Percentiles rank a stretch among this genome's conserved stretches.
Conservation (phyloP, 2,797 vertebrate species). For the Podarcis siculus region DNA sequence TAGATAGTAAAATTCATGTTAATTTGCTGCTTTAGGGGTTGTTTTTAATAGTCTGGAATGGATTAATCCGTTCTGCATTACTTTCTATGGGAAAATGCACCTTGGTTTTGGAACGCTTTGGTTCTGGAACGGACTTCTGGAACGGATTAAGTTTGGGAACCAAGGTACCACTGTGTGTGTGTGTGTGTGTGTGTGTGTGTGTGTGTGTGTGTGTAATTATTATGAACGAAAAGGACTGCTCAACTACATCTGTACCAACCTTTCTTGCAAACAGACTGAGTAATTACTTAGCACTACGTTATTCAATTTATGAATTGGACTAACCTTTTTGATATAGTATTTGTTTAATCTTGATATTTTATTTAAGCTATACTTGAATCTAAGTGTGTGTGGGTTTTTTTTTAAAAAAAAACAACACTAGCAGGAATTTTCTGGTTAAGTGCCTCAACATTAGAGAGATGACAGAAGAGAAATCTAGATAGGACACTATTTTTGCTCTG, state of each 20-base stretch:
- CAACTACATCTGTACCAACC: not conserved
- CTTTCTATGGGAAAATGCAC: too few species aligned
- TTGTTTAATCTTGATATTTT: not conserved
- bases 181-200: too few species aligned
- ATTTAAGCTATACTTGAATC: not conserved
- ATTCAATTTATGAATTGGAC: not conserved
- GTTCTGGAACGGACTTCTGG: too few species aligned
- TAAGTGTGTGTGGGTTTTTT: not conserved
- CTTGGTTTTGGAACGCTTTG: too few species aligned
- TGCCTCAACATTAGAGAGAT: not conserved
- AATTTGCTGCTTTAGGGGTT: too few species aligned
- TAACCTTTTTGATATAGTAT: not conserved
- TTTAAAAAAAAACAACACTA: not conserved
- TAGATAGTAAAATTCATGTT: too few species aligned
- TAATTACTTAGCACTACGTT: not conserved
- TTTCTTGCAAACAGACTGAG: not conserved
- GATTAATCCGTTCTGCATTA: too few species aligned
- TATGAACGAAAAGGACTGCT: not conserved
- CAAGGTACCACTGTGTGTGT: too few species aligned
- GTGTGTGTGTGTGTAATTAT: too few species aligned
- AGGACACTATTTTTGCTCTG: not conserved
- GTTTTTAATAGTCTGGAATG: too few species aligned
- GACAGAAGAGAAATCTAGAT: not conserved
- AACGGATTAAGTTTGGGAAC: too few species aligned
- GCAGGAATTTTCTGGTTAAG: not conserved